Evolutionary conservation across 2,113 vertebrate species (phyloP), one percentile per base, ranked within the genome.

Genomic region (Hemibagrus wyckioides): DNA sequence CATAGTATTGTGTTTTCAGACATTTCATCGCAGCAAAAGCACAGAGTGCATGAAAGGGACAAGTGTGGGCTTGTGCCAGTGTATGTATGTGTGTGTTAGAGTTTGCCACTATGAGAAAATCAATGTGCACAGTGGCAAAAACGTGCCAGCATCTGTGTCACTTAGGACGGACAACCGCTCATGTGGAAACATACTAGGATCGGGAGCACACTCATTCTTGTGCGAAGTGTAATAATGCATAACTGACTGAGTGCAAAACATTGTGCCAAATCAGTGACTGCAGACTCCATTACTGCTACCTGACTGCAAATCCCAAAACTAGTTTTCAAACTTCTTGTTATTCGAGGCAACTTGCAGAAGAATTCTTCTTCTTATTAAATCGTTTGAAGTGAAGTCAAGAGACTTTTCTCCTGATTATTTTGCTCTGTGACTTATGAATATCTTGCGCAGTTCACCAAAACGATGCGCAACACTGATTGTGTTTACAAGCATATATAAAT

Each of bases 251-350:
- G 52, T 81, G 76, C 84, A 88, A 81, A 63, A 67, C 81, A 86
- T 84, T 90, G 52, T 90, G 85, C 89, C 88, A 91, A 91, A 90
- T 82, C 86, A 92, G 41, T 84, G 50, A n/a, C 65, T 75, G 71
- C 85, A 90, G 63, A 88, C 63, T 81, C 73, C 73, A 90, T 88
- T 88, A 84, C 79, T 79, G 84, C 75, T 81, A 75, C 89, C 75
- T 90, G 84, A 85, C 84, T 88, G 80, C 80, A 57, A 52, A 86
- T 15, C 39, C 67, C 71, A 87, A 57, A 77, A 86, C 86, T 86
- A 84, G 75, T 73, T 21, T 80, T 88, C 59, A 33, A 33, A 84
- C 84, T 88, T 85, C 86, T 84, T 88, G 44, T 88, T 84, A 75
- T 86, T 86, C 81, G 67, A 56, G 33, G 15, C 63, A 59, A 57